Base-by-base conservation (phyloP, 2,113 vertebrate genomes). In the Ia io region DNA sequence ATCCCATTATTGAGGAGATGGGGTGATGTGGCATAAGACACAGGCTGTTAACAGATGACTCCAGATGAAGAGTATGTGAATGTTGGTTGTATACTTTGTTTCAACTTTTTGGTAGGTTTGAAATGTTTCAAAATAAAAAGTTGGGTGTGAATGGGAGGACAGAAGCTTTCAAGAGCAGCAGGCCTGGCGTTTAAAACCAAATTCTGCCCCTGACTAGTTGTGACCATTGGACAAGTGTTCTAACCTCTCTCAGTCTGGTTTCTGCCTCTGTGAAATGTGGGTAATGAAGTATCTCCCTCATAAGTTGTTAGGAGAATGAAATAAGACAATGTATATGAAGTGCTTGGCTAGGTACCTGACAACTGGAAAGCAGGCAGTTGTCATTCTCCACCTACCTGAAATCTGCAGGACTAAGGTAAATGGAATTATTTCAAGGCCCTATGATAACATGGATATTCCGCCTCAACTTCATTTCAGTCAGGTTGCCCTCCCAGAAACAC, bases 81-180 rank as follows among this genome's bases (percentile, higher is more conserved):
- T 56, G 51, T 47, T 47, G 23, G 13, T 74, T 89, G 12, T 56
- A 4, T 49, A 30, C 44, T 84, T 32, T 69, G 80, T 94, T 96
- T 92, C 84, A 92, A 63, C 59, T 47, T 37, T 61, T 84, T 82
- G 87, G 44, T 90, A 44, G 59, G 12, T 71, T 84, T 84, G 76
- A 87, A 80, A 93, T 87, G 76, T 95, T 92, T 89, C 71, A 83
- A 61, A 96, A 77, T 90, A 86, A 53, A 84, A 93, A 59, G 17
- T n/a, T 80, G 35, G 23, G 22, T 17, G 17, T 74, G 18, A 51
- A 2, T 14, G 16, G 3, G n/a, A 49, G 28, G 89, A 90, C 65
- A n/a, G 32, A 84, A 82, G n/a, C 63, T 94, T 84, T 77, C 84
- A 35, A 95, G 65, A 88, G 32, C 35, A 40, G 78, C 1, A 73